Conservation (phyloP, 2,797 vertebrate genomes). For the Tadarida brasiliensis region DNA sequence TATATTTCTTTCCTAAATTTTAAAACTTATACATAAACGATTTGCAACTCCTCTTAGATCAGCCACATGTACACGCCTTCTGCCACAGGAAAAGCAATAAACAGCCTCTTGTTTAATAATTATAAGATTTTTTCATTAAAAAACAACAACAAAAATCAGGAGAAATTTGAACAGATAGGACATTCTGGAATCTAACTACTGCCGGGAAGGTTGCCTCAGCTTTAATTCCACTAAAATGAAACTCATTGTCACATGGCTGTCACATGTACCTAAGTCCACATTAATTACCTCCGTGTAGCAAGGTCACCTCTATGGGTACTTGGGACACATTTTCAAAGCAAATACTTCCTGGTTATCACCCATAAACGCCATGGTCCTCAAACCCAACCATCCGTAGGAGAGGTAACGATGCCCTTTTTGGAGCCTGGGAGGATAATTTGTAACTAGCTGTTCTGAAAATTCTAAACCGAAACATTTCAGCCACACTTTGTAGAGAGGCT, state of each 20-base stretch:
- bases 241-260: background rate
- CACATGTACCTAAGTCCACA: background rate
- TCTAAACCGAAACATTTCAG: background rate
- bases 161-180: background rate
- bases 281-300: background rate
- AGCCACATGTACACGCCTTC: slow-evolving; percentile 12
- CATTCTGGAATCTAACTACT: background rate
- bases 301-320: background rate
- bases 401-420: background rate
- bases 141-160: background rate
- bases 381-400: background rate
- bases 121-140: background rate
- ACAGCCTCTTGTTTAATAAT: slow-evolving; percentile 19
- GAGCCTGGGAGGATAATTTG: background rate
- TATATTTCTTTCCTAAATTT: slow-evolving; percentile 38
- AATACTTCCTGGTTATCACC: background rate
- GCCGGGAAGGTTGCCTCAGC: background rate
- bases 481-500: background rate
- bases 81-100: background rate
- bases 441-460: slow-evolving; percentile 8
- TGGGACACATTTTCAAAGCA: background rate
- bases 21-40: slow-evolving; percentile 39
- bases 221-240: slow-evolving; percentile 4
- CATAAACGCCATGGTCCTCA: background rate
- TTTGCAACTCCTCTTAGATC: background rate